Base-by-base conservation (phyloP, 2,888 invertebrate genomes). In the Lithophane semibrunnea region DNA sequence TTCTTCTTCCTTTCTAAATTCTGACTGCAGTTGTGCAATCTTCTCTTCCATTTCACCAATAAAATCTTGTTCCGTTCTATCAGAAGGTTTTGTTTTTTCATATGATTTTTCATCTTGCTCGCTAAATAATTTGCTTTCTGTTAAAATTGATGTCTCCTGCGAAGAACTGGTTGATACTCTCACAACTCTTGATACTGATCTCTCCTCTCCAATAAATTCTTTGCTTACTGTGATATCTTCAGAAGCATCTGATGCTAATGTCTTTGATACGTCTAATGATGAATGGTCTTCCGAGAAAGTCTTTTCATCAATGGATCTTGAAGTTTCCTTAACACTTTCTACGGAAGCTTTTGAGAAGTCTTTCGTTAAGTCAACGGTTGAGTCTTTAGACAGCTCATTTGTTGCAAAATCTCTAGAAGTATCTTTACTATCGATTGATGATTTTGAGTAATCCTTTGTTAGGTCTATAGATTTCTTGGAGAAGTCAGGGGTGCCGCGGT, bases 271-370 rank as follows among this genome's bases (percentile, higher is more conserved):
- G 82, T 96, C 96, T 77, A 96, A 88, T n/a, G 96, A 96, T 2
- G 96, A 96, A 88, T 96, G 96, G 74, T 96, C 96, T 92, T 96
- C 96, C 2, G 96, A 96, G 84, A 94, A 95, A 2, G 96, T 96
- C 81, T 96, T 96, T 82, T 96, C 96, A 82, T 96, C 96, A 37
- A 96, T 93, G 0, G 96, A 96, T 87, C 94, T 94, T 16, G 96
- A 96, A 61, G 93, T 94, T 90, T 96, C 96, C 84, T 94, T 95
- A 3, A 96, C 96, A 86, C 96, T 96, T 86, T 96, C 96, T 73
- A 95, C 92, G 1, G 96, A 96, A n/a, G 93, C 94, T 86, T 96
- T 96, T 2, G 96, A 96, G 86, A 92, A 95, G 76, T 96, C 96
- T 90, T 96, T 96, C 0, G 94, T 93, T 75, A 96, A 91, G 77